Evolutionary conservation across 2,113 vertebrate species (phyloP), one percentile per base, ranked within the genome.

Genomic region (Hippotragus niger): DNA sequence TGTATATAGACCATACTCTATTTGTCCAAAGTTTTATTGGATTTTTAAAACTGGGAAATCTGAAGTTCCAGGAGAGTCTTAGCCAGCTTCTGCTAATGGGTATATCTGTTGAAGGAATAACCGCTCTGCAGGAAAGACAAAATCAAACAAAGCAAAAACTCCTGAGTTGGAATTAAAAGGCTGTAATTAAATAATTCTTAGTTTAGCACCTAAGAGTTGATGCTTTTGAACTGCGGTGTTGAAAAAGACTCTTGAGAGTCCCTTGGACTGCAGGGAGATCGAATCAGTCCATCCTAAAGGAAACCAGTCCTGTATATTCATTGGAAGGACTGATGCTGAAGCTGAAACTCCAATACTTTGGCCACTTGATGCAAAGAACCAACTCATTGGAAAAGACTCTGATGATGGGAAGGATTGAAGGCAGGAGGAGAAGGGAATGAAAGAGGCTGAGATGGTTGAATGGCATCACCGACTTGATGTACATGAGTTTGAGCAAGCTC

Each of bases 111-210:
- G 95, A 87, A 96, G 94, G 31, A 96, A 14, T 91, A 96, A 97
- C 45, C 71, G 94, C 92, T 97, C 99, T 99, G 95, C n/a, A 90
- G 81, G 47, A 98, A 27, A 98, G 92, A 96, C 25, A 92, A 90
- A 97, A 95, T 31, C 23, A 94, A 96, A 97, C 23, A 94, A 95
- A 97, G 43, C 0, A 29, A 93, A 97, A 92, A 60, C 16, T 9
- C 15, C 47, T 91, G 50, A 60, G 67, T 88, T 55, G 87, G 83
- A 85, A 85, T 58, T 81, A 81, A 89, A 15, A 89, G 47, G 58
- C 25, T 82, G 36, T 83, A 89, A 78, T 67, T 83, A 84, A 97
- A 88, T 47, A 94, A 71, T 36, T 36, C 64, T 21, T 36, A 21
- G 64, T 36, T 71, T 36, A 71, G 17, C 17, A 71, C 9, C n/a